A percentile compares a stretch with the other conserved stretches of the same genome.
phyloP scores from a whole-genome alignment of 2,113 vertebrate genomes.

The Hydropotes inermis region DNA sequence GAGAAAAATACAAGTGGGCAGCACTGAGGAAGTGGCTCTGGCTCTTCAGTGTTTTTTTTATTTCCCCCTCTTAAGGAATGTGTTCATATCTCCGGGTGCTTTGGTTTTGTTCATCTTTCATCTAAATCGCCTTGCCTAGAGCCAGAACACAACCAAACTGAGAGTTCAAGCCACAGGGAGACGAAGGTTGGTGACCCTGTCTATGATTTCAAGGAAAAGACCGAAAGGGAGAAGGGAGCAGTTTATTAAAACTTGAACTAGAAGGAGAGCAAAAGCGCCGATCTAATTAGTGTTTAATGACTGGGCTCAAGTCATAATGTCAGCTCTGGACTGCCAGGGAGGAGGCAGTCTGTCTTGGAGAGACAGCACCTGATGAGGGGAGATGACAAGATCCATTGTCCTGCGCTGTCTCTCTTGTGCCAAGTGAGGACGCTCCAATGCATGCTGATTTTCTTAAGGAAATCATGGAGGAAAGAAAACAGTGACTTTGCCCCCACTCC shows the following conservation, averaged over 20 bases:
- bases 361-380: neutral
- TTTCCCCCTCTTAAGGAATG: neutral
- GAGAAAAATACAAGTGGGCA: neutral
- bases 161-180: neutral
- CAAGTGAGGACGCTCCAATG: neutral
- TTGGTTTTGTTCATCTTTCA: neutral
- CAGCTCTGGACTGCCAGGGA: neutral
- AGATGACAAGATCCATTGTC: rapidly evolving
- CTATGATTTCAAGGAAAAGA: neutral
- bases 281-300: constrained; percentile 47
- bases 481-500: neutral
- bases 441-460: neutral
- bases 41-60: neutral
- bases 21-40: neutral
- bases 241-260: constrained; percentile 54
- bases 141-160: neutral
- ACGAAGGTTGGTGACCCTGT: neutral
- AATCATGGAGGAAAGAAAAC: neutral
- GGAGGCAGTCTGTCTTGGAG: neutral
- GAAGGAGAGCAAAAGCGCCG: neutral
- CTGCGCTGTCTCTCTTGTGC: neutral
- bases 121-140: neutral
- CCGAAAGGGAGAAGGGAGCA: neutral
- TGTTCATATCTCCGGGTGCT: neutral
- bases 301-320: constrained; percentile 9